phyloP scores from a whole-genome alignment of 2,113 vertebrate species.

The Mixornis gularis region DNA sequence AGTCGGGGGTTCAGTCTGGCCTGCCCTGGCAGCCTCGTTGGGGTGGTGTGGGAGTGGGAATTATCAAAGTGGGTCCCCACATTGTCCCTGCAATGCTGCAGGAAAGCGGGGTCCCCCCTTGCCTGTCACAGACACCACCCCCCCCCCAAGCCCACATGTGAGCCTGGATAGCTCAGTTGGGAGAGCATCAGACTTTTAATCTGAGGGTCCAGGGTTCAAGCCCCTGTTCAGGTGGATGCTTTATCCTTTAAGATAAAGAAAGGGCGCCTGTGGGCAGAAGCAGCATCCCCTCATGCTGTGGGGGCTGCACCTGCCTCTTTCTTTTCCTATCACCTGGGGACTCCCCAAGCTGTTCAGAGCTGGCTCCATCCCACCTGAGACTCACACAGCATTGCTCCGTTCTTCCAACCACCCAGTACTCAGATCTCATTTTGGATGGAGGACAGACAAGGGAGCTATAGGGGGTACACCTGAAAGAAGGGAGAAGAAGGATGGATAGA shows the following conservation, averaged over 20 bases:
- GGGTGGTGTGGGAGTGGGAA: not conserved
- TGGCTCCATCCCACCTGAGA: not conserved
- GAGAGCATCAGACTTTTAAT: constrained; percentile 58
- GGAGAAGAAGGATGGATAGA: too few relatives aligned
- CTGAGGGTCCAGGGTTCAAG: constrained; percentile 50
- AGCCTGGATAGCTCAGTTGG: constrained; percentile 52
- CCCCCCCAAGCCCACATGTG: accelerated
- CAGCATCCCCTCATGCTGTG: accelerated
- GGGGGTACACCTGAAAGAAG: too few relatives aligned
- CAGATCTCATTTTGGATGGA: not conserved
- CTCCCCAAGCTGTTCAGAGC: not conserved
- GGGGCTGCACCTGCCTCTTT: accelerated
- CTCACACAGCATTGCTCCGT: accelerated
- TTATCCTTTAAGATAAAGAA: not conserved
- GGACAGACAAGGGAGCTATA: too few relatives aligned
- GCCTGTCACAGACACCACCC: accelerated
- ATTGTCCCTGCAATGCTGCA: accelerated
- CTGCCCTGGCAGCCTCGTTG: not conserved
- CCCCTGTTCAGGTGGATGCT: not conserved
- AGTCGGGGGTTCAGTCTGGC: not conserved
- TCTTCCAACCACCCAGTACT: not conserved
- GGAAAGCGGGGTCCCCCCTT: accelerated
- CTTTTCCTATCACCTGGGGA: not conserved
- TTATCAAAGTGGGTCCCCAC: accelerated
- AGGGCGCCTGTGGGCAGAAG: accelerated